Evolutionary conservation across 92 coral and sea anemone genomes (phyloP).

Genomic region (Phymanthus crucifer): DNA sequence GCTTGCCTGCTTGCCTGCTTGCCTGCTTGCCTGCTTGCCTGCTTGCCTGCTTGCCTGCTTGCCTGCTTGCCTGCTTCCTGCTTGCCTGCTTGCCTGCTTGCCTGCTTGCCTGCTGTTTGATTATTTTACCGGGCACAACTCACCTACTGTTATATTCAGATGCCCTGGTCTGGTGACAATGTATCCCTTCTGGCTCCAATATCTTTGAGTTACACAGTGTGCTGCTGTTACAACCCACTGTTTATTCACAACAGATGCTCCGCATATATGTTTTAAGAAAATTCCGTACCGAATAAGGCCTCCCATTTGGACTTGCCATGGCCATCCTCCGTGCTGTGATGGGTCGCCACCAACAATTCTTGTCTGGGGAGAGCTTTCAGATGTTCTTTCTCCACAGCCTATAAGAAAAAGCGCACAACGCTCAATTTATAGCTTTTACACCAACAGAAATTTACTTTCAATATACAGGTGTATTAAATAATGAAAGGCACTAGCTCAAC

Average conservation of each 20-base stretch:
- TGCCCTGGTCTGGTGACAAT: not conserved
- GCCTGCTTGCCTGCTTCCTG: too few relatives aligned
- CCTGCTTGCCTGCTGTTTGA: too few relatives aligned
- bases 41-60: too few relatives aligned
- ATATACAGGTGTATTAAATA: too few relatives aligned
- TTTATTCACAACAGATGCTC: slow-evolving; percentile 53
- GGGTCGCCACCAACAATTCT: slow-evolving; percentile 65
- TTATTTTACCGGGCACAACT: not conserved
- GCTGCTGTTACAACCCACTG: slow-evolving; percentile 72
- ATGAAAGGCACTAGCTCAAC: not conserved
- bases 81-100: too few relatives aligned
- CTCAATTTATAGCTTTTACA: not conserved
- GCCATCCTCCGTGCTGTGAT: slow-evolving; percentile 68
- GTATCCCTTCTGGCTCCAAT: not conserved
- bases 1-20: too few relatives aligned
- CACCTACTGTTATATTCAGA: slow-evolving; percentile 64
- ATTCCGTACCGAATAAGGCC: not conserved
- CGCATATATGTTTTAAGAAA: slow-evolving; percentile 46
- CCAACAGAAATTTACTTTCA: too few relatives aligned
- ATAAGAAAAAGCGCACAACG: not conserved
- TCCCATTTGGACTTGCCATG: slow-evolving; percentile 70
- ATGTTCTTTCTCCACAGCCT: not conserved
- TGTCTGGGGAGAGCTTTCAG: slow-evolving; percentile 33
- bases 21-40: too few relatives aligned
- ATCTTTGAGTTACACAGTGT: slow-evolving; percentile 34